A percentile compares a stretch with the other conserved stretches of the same genome.
These are phyloP conservation scores for Helobdella robusta DNA, from an alignment of 2,888 invertebrate genomes.

Conservation along the genomic window DNA sequence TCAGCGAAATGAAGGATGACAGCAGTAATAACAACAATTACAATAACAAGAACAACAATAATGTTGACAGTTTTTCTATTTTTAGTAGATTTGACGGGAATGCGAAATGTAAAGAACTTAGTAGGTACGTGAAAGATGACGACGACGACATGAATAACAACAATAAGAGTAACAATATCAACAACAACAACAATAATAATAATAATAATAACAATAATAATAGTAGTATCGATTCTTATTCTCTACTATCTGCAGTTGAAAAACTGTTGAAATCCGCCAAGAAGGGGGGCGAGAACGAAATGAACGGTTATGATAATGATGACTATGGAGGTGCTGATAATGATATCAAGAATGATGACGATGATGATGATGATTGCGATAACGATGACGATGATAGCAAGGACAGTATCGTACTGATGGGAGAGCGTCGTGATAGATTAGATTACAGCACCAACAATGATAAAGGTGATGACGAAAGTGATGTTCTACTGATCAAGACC, in stretches of 20 bases:
- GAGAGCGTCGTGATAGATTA: no score
- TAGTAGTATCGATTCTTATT: background rate
- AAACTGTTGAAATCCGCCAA: no score
- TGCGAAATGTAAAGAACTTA: background rate
- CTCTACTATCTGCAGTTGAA: no score
- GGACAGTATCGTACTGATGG: no score
- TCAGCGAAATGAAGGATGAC: background rate
- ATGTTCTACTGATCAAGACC: background rate
- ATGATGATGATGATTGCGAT: conserved; percentile 10
- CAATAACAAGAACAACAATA: background rate
- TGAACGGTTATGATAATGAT: background rate
- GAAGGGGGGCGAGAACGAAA: background rate
- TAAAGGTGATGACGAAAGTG: background rate
- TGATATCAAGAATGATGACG: background rate
- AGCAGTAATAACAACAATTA: background rate
- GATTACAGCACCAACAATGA: no score
- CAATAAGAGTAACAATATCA: background rate
- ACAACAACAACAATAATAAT: background rate
- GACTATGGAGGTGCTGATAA: background rate
- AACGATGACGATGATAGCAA: background rate
- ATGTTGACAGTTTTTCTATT: background rate
- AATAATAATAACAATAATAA: no score
- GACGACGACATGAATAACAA: background rate
- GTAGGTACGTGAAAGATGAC: background rate
- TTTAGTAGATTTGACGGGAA: background rate